Percentiles rank a stretch among this genome's conserved stretches.
Evolutionary conservation across 1,140 invertebrate genomes (phyloP).

Genomic region (Helicoverpa armigera): DNA sequence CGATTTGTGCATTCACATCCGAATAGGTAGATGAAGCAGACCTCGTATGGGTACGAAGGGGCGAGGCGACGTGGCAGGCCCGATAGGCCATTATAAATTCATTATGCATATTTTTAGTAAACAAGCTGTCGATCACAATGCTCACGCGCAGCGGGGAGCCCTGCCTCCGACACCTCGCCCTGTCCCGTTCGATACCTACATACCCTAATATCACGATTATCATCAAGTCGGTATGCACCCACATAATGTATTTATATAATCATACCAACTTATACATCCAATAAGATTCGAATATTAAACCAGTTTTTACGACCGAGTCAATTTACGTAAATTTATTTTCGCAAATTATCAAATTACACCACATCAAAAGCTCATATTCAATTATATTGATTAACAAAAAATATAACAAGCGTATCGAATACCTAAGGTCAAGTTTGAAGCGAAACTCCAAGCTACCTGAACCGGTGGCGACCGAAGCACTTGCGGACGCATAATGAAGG

Average conservation of each 20-base stretch:
- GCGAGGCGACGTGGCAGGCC: constrained; percentile 63
- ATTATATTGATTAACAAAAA: constrained; percentile 77
- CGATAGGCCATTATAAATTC: constrained; percentile 84
- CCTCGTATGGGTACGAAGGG: constrained; percentile 30
- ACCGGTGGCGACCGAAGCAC: constrained; percentile 76
- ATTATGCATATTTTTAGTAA: constrained; percentile 87
- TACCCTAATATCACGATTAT: constrained; percentile 67
- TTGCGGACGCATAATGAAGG: constrained; percentile 82
- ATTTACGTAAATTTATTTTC: constrained; percentile 66
- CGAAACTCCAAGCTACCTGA: constrained; percentile 81
- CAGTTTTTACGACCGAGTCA: constrained; percentile 63
- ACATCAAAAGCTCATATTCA: constrained; percentile 74
- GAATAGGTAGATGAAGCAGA: constrained; percentile 47
- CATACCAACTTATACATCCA: constrained; percentile 46
- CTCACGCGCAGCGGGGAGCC: constrained; percentile 75
- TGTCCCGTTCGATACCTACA: constrained; percentile 64
- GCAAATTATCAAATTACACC: constrained; percentile 79
- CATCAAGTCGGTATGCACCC: constrained; percentile 62
- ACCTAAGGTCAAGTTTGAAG: constrained; percentile 82
- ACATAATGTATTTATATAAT: constrained; percentile 44
- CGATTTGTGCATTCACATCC: constrained; percentile 35
- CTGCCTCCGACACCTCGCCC: constrained; percentile 76
- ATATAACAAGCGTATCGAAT: constrained; percentile 78
- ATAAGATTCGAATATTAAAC: constrained; percentile 63
- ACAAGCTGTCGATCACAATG: constrained; percentile 86